Conservation (phyloP, 2,113 vertebrate species). For the Paradoxurus hermaphroditus region DNA sequence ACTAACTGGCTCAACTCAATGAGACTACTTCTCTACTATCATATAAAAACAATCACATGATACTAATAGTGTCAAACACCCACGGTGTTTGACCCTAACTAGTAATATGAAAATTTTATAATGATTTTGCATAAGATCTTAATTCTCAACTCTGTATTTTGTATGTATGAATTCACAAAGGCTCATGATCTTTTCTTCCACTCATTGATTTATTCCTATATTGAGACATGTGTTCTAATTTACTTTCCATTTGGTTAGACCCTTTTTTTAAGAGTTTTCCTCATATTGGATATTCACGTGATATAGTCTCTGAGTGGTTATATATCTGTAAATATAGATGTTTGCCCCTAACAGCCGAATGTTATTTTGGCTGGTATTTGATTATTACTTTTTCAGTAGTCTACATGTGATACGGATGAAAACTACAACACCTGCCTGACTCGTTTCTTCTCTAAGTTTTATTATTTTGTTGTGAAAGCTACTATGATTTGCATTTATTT, state of each 20-base stretch:
- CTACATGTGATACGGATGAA: background rate
- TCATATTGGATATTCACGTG: background rate
- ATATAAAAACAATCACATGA: background rate
- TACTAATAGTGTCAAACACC: background rate
- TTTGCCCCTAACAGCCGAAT: background rate
- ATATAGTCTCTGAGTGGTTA: background rate
- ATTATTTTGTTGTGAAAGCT: background rate
- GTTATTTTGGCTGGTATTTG: background rate
- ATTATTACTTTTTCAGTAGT: background rate
- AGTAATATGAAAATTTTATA: background rate
- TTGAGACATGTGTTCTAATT: background rate
- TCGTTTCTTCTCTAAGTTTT: background rate
- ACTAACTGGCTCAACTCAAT: background rate
- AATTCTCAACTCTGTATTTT: background rate
- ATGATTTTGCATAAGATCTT: background rate
- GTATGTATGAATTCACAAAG: background rate
- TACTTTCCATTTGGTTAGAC: background rate
- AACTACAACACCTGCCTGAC: background rate
- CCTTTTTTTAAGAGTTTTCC: background rate
- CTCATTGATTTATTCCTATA: background rate
- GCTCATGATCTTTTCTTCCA: background rate
- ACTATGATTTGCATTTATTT: background rate
- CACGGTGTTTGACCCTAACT: background rate
- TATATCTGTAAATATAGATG: background rate
- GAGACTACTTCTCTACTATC: background rate